Base-by-base conservation (phyloP, 2,113 vertebrate species). In the Rhipidura dahli region DNA sequence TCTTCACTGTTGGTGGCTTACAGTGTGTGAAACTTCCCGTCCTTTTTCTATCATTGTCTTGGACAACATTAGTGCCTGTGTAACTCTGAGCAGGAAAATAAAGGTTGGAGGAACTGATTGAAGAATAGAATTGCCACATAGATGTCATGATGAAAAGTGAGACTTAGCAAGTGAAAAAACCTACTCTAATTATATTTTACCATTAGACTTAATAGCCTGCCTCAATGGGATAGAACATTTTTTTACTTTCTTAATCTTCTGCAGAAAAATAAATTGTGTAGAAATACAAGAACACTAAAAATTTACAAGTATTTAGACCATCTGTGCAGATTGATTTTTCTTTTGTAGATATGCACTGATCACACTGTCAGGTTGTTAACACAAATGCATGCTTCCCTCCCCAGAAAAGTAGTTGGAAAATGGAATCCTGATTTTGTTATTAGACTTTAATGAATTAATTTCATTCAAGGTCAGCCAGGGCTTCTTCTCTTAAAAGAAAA, bases 251-350 rank as follows among this genome's bases (percentile, higher is more conserved):
- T 63, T 72, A 63, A 80, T 86, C 40, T 69, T 77, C 9, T 76
- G 60, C 3, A 2, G 63, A 80, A 86, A 76, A 88, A 89, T 11
- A 72, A 80, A 75, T 49, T 17, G 11, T 59, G 11, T 39, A 63
- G 44, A 88, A 75, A 73, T 37, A 15, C 59, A 81, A 73, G 64
- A 89, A 35, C 31, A 56, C 49, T n/a, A 77, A 85, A 70, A 70
- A 88, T 11, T 63, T 63, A 31, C 19, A 77, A 53, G 31, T 31
- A 61, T 93, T 69, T 54, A 88, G 51, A 44, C 78, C 63, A 94
- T 91, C 92, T 91, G 79, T 95, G 51, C 66, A 92, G 44, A 53
- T 90, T 86, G 24, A 47, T 77, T 90, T 91, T 72, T 35, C 51
- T 63, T 59, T 66, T 81, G 44, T 78, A 70, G 40, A 13, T 81